Evolutionary conservation across 1,140 invertebrate species (phyloP), one percentile per base, ranked within the genome.

Genomic region (Procambarus virginalis): DNA sequence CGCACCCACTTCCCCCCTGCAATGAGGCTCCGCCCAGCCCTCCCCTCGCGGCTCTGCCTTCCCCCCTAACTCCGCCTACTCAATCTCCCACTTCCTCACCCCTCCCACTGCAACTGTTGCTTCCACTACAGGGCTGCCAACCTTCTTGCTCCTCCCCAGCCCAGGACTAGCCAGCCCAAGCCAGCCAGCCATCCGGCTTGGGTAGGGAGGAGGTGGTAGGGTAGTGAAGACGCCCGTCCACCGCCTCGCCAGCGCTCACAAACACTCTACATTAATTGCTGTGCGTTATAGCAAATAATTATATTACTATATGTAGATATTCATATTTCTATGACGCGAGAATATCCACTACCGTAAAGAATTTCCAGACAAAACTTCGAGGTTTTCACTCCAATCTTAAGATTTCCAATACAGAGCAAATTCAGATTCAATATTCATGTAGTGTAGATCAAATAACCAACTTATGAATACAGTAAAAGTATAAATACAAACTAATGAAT

Each of bases 51-150:
- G 49, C 60, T 34, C 34, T 51, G 46, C 77, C 22, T 51, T 51
- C n/a, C 82, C n/a, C 48, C 45, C 83, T 34, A 51, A 84, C 83
- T 82, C 76, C 58, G 77, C 76, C 85, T 46, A 34, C 34, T 77
- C 20, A 60, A 46, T 20, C 73, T 48, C 60, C 51, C 60, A 34
- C 78, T 60, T 81, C 85, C 85, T 64, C 77, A 46, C n/a, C 87
- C 34, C 87, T 84, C 87, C 87, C 87, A 22, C 80, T 89, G 87
- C 87, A 89, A 89, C 87, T 89, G 87, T 89, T 89, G 87, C 87
- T 89, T 89, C 80, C 17, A 68, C 34, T n/a, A n/a, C 87, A 89
- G 87, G 73, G 70, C 75, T 89, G 81, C 86, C 86, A 89, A 89
- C 86, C 86, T 46, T 89, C 60, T 12, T 55, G n/a, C 76, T 70